Evolutionary conservation across 92 coral and sea anemone genomes (phyloP), one percentile per base, ranked within the genome.

Genomic region (Heteractis magnifica): DNA sequence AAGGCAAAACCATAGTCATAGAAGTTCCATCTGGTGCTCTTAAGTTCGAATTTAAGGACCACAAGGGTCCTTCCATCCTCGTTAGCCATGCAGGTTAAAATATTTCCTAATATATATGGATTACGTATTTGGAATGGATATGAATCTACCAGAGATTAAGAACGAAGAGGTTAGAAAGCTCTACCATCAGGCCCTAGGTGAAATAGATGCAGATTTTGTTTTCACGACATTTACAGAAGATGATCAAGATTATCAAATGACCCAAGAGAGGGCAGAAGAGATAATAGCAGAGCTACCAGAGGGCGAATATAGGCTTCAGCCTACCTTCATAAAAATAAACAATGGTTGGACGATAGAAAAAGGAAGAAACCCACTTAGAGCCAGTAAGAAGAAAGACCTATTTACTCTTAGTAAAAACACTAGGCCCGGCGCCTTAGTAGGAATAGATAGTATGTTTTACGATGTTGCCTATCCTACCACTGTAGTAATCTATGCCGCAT

Each of bases 401-500:
- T 60, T 60, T 16, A 60, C 68, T 16, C 68, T 60, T 60, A 60
- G 19, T 16, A 10, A 16, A 16, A 10, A 60, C 16, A 60, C 68
- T 9, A 60, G 19, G 68, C 68, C 68, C 68, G 68, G 68, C 68
- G 68, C 68, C 68, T 16, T 60, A 9, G 68, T 60, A 16, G 68
- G 68, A 60, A 60, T 60, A 9, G 68, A 60, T 60, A 16, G 16
- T 16, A 10, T 60, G 19, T 60, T 60, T 16, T 60, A 60, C 68
- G 68, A 60, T 60, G 68, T 60, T 60, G 68, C 68, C 68, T 60
- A 60, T 60, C 68, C 68, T 16, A 16, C 19, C 68, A 60, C 68
- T 60, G 68, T 60, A 60, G 68, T 60, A 10, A 60, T 60, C 68
- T 60, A 60, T 16, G 15, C 68, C 19, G 68, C 16, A 10, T 60